Conservation (phyloP, 2,888 invertebrate species). For the Spodoptera littoralis region DNA sequence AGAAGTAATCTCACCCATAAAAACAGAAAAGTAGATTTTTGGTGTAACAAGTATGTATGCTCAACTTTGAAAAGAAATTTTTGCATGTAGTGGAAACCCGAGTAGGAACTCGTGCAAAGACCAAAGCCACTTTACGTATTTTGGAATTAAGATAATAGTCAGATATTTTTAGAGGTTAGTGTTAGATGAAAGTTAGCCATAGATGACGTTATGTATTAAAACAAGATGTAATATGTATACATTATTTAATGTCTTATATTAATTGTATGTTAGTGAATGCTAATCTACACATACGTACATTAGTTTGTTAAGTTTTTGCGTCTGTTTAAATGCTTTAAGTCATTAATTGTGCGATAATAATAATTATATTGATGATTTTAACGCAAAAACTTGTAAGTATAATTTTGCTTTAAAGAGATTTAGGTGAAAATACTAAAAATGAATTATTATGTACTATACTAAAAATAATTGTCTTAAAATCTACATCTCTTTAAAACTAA, state of each 20-base stretch:
- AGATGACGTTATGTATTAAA: slow-evolving; percentile 71
- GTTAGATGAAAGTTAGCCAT: slow-evolving; percentile 58
- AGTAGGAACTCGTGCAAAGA: slow-evolving; percentile 79
- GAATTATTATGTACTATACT: slow-evolving; percentile 29
- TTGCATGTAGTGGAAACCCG: slow-evolving; percentile 60
- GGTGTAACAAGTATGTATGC: slow-evolving; percentile 52
- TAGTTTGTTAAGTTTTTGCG: slow-evolving; percentile 65
- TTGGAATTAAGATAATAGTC: slow-evolving; percentile 71
- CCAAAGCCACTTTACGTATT: slow-evolving; percentile 87
- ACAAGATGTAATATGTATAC: slow-evolving; percentile 73
- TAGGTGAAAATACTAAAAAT: slow-evolving; percentile 24
- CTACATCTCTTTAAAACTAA: slow-evolving; percentile 76
- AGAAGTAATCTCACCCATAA: slow-evolving; percentile 88
- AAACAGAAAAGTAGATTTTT: slow-evolving; percentile 74
- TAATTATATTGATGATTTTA: slow-evolving; percentile 39
- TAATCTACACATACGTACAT: slow-evolving; percentile 69
- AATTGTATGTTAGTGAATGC: slow-evolving; percentile 69
- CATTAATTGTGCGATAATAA: slow-evolving; percentile 33
- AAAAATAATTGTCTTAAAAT: slow-evolving; percentile 56
- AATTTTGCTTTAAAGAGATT: slow-evolving; percentile 73
- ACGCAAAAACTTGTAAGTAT: slow-evolving; percentile 63
- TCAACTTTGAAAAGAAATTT: slow-evolving; percentile 45
- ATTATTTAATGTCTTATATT: slow-evolving; percentile 72
- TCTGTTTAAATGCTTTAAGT: slow-evolving; percentile 48
- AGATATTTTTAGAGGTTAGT: slow-evolving; percentile 58